Evolutionary conservation across 2,113 vertebrate species (phyloP), one percentile per base, ranked within the genome.

Genomic region (Terrapene triunguis): DNA sequence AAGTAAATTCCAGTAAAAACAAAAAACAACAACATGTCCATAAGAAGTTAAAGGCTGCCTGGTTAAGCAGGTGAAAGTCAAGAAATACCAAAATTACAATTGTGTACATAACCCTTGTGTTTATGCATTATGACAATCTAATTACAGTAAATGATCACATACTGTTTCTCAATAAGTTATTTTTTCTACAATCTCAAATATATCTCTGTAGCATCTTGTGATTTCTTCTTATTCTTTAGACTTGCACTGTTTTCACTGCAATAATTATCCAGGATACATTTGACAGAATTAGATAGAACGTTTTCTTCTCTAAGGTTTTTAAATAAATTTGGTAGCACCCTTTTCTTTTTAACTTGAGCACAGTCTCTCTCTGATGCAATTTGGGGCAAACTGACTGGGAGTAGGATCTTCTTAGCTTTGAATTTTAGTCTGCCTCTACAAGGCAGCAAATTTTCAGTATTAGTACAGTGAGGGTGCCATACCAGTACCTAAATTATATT

Each of bases 141-240:
- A 8, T 12, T 54, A 22, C 53, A 54, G 1, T 6, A 29, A 21
- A 24, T 2, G 1, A 13, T 38, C 5, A 1, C 0, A 78, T 47
- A 78, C 24, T 27, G 0, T 14, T 88, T n/a, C 44, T 84, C 47
- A 10, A 22, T 21, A 72, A 42, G 47, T 35, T 10, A 27, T 44
- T 54, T 3, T 38, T 69, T n/a, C 69, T 57, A 79, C 80, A 19
- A 27, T 2, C 80, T 59, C 82, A 35, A 38, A 50, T 19, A 21
- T 5, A 72, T 42, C 72, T 82, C 90, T 82, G 65, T 65, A 86
- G 78, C 0, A 1, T 16, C 94, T 88, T 48, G 72, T 69, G 65
- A 85, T 29, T 35, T 1, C 14, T 84, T 35, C 17, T 88, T 50
- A 85, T 92, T 74, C 51, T 78, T 42, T 47, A 44, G 14, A 27